phyloP scores from a whole-genome alignment of 2,113 vertebrate genomes.

The Calyptommatus sinebrachiatus region DNA sequence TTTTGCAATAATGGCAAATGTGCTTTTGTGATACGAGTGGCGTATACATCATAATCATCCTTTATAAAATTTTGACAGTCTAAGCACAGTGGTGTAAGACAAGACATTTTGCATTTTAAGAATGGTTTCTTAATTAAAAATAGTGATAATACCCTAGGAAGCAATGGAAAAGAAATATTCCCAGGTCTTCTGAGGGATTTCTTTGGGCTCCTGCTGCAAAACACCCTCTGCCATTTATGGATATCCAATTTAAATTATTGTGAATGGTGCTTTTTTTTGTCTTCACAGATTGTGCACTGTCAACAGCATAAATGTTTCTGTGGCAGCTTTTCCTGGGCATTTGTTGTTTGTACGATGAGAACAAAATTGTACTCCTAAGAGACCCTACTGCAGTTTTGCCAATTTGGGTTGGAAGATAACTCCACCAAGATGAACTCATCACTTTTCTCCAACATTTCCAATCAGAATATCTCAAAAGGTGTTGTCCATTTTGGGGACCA shows the following conservation, averaged over 20 bases:
- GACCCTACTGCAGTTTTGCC: background rate
- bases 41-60: background rate
- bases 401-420: background rate
- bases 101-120: background rate
- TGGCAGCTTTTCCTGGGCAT: conserved; percentile 19
- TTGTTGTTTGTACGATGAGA: conserved; percentile 27
- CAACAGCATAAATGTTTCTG: conserved; percentile 42
- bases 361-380: conserved; percentile 20
- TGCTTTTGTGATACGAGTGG: background rate
- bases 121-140: background rate
- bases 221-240: background rate
- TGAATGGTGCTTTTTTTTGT: conserved; percentile 39
- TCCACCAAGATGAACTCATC: conserved; percentile 68
- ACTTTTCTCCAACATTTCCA: conserved; percentile 59
- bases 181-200: background rate
- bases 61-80: background rate
- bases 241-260: conserved; percentile 20
- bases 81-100: background rate
- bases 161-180: background rate
- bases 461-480: conserved; percentile 63
- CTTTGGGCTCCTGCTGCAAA: background rate
- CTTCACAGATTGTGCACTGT: conserved; percentile 56
- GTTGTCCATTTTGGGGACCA: conserved; percentile 66
- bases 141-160: background rate
- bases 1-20: background rate